Evolutionary conservation across 2,113 vertebrate species (phyloP).

Genomic region (Neofelis nebulosa): DNA sequence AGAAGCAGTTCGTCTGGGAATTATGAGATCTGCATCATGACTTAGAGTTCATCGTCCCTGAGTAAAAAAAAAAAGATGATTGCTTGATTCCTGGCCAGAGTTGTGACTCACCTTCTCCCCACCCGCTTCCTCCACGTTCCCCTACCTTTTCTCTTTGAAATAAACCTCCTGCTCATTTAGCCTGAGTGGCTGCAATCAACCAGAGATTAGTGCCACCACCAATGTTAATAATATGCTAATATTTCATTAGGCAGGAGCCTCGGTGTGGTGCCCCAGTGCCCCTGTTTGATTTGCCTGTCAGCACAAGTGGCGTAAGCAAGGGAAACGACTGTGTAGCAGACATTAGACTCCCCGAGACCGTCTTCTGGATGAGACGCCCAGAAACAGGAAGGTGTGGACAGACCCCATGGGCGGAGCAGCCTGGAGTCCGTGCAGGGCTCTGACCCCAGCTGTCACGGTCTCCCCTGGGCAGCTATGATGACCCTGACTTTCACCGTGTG

Average conservation of each 20-base stretch:
- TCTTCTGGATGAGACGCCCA: neutral
- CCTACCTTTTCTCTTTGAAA: constrained; percentile 79
- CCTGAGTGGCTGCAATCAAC: constrained; percentile 88
- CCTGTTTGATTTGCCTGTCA: constrained; percentile 82
- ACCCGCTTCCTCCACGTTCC: neutral
- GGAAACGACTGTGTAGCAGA: neutral
- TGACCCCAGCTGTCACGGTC: neutral
- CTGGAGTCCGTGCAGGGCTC: neutral
- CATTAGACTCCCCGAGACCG: neutral
- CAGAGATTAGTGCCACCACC: constrained; percentile 84
- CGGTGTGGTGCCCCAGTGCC: constrained; percentile 82
- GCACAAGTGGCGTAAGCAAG: constrained; percentile 62
- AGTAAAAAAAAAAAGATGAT: constrained; percentile 72
- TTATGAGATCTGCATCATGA: constrained; percentile 46
- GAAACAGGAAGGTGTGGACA: neutral
- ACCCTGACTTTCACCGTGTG: accelerated
- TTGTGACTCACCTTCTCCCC: constrained; percentile 47
- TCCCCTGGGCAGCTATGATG: neutral
- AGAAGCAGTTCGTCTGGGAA: neutral
- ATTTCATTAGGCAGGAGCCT: constrained; percentile 93
- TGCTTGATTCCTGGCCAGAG: constrained; percentile 63
- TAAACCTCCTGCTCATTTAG: constrained; percentile 88
- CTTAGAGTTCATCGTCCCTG: constrained; percentile 78
- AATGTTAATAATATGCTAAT: constrained; percentile 94
- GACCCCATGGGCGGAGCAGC: neutral